A percentile compares a stretch with the other conserved stretches of the same genome.
Evolutionary conservation across 2,113 vertebrate genomes (phyloP).

Genomic region (Panurus biarmicus): DNA sequence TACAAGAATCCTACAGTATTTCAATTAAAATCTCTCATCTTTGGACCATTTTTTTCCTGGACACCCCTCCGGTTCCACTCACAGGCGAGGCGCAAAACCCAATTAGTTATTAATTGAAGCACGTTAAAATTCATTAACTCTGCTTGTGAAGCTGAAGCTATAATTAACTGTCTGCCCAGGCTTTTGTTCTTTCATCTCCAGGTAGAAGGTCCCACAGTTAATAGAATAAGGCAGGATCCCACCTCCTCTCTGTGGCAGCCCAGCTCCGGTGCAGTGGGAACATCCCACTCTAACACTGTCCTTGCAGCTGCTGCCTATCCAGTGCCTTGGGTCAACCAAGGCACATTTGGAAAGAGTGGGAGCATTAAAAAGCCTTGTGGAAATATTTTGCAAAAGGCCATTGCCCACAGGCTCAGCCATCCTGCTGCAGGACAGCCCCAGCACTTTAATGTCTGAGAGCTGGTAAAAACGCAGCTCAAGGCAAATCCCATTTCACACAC

Average conservation of each 20-base stretch:
- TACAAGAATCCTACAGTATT: not conserved
- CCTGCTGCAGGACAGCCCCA: not conserved
- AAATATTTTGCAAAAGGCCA: not conserved
- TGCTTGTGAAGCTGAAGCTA: constrained; percentile 70
- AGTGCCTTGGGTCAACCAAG: not conserved
- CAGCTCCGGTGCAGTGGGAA: not conserved
- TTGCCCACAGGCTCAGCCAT: not conserved
- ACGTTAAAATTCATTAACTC: constrained; percentile 86
- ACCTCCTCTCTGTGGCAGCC: not conserved
- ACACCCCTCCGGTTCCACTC: constrained; percentile 31
- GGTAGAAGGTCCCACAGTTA: constrained; percentile 47
- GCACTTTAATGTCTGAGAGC: not conserved
- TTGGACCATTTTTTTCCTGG: not conserved
- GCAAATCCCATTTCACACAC: not conserved
- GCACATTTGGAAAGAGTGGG: not conserved
- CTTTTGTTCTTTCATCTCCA: constrained; percentile 72
- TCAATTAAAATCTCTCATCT: constrained; percentile 40
- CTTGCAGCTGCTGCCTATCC: not conserved
- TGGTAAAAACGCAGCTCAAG: not conserved
- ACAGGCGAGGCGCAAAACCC: constrained; percentile 67
- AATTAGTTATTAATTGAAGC: constrained; percentile 86
- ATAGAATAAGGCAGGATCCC: not conserved
- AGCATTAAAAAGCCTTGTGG: not conserved
- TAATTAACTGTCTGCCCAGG: constrained; percentile 82
- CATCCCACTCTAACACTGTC: fast-evolving